Conservation (phyloP, 2,888 invertebrate genomes). For the Zhuqinia jingwanae region DNA sequence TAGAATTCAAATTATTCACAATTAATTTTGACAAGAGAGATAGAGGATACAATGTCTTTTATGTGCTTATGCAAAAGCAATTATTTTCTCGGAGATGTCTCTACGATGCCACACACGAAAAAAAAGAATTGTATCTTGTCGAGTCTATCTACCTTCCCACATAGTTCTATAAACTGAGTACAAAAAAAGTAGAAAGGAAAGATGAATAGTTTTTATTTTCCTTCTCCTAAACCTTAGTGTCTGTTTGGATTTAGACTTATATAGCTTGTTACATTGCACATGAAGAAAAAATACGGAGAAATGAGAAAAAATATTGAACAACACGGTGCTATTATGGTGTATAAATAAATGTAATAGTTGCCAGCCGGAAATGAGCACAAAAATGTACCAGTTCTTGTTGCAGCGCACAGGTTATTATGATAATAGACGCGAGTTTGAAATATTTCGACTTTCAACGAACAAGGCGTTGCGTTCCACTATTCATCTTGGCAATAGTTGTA, state of each 20-base stretch:
- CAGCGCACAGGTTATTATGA: constrained; percentile 26
- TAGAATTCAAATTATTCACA: constrained; percentile 62
- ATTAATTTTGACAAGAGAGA: constrained; percentile 60
- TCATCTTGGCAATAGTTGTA: constrained; percentile 58
- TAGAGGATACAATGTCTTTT: constrained; percentile 15
- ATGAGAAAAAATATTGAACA: not conserved
- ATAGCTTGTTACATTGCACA: constrained; percentile 3
- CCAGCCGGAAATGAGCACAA: constrained; percentile 57
- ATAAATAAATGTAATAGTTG: constrained; percentile 15
- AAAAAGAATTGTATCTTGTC: constrained; percentile 1
- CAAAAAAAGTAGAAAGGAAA: constrained; percentile 17
- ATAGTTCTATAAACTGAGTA: not conserved
- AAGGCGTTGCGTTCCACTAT: constrained; percentile 7
- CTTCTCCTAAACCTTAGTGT: not conserved
- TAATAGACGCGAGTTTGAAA: constrained; percentile 53
- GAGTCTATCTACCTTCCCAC: not conserved
- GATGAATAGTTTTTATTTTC: constrained; percentile 25
- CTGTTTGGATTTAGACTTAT: constrained; percentile 26
- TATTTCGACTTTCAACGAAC: constrained; percentile 49
- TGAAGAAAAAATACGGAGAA: not conserved
- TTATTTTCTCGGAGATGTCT: constrained; percentile 41
- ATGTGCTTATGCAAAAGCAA: constrained; percentile 39
- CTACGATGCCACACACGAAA: not conserved
- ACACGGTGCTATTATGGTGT: not conserved
- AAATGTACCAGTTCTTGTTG: constrained; percentile 20